These are phyloP conservation scores for Ectemnius cavifrons DNA, from an alignment of 2,888 invertebrate species.

Conservation along the genomic window DNA sequence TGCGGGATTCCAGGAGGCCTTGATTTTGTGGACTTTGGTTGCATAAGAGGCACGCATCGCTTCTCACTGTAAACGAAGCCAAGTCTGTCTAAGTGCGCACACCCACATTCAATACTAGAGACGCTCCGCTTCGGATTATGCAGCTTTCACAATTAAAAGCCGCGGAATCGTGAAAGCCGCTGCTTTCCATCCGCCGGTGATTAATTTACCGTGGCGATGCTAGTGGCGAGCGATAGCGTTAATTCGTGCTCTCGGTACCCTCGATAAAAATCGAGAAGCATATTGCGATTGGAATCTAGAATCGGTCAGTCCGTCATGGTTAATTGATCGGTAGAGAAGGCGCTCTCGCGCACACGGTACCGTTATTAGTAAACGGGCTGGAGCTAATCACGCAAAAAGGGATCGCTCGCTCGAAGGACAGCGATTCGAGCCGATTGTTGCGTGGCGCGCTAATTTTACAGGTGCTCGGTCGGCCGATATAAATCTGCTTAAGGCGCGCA, in stretches of 20 bases:
- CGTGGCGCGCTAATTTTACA: slow-evolving; percentile 6
- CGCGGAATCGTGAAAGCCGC: slow-evolving; percentile 26
- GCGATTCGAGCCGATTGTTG: background rate
- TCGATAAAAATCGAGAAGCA: slow-evolving; percentile 24
- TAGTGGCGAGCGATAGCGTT: slow-evolving; percentile 1
- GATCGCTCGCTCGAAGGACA: slow-evolving; percentile 39
- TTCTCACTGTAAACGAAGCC: background rate
- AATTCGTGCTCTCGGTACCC: slow-evolving; percentile 16
- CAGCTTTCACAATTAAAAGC: slow-evolving; percentile 41
- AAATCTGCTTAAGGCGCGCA: background rate
- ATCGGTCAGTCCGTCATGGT: slow-evolving; percentile 50
- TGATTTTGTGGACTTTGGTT: slow-evolving; percentile 3
- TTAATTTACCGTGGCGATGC: slow-evolving; percentile 28
- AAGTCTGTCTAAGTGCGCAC: background rate
- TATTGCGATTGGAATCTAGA: slow-evolving; percentile 30
- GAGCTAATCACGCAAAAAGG: slow-evolving; percentile 8
- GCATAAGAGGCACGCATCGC: background rate
- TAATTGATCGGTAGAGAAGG: slow-evolving; percentile 52
- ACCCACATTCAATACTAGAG: too few relatives aligned
- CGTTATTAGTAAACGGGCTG: slow-evolving; percentile 35
- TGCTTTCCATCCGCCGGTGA: slow-evolving; percentile 21
- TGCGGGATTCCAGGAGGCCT: background rate
- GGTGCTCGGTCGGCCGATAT: slow-evolving; percentile 1
- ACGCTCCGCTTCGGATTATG: slow-evolving; percentile 26
- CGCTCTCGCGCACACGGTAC: slow-evolving; percentile 23